phyloP scores from a whole-genome alignment of 1,140 invertebrate species.

The Grapholita molesta region DNA sequence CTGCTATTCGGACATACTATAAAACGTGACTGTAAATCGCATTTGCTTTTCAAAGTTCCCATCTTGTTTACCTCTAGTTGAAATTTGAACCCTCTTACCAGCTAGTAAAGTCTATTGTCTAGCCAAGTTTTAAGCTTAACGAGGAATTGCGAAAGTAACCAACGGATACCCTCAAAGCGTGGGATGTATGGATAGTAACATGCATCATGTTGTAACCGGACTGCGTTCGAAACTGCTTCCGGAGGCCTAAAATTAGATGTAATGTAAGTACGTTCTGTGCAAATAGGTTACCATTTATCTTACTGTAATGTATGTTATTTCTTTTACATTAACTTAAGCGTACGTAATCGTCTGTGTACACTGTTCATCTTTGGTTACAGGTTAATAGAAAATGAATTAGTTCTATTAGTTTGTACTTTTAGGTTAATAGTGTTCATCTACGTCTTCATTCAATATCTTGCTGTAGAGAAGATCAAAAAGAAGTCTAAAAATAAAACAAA shows the following conservation, averaged over 20 bases:
- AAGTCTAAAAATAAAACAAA: no score
- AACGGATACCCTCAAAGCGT: background rate
- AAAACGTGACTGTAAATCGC: background rate
- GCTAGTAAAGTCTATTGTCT: background rate
- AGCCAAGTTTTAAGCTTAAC: background rate
- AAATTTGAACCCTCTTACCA: background rate
- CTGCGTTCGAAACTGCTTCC: slow-evolving; percentile 18
- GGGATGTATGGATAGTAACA: slow-evolving; percentile 15
- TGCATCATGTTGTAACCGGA: slow-evolving; percentile 25
- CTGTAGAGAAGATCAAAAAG: background rate
- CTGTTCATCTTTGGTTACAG: background rate
- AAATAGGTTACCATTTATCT: background rate
- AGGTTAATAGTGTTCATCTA: background rate
- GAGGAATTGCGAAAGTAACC: background rate
- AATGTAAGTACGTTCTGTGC: background rate
- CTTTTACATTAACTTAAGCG: background rate
- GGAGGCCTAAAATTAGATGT: slow-evolving; percentile 21
- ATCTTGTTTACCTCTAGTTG: background rate
- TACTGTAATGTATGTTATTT: background rate
- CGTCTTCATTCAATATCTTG: background rate
- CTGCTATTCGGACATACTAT: slow-evolving; percentile 11
- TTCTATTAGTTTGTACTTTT: no score
- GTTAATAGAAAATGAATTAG: background rate
- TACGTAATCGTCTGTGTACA: background rate
- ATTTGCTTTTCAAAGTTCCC: background rate